phyloP scores from a whole-genome alignment of 2,113 vertebrate species.

The Mobula birostris region DNA sequence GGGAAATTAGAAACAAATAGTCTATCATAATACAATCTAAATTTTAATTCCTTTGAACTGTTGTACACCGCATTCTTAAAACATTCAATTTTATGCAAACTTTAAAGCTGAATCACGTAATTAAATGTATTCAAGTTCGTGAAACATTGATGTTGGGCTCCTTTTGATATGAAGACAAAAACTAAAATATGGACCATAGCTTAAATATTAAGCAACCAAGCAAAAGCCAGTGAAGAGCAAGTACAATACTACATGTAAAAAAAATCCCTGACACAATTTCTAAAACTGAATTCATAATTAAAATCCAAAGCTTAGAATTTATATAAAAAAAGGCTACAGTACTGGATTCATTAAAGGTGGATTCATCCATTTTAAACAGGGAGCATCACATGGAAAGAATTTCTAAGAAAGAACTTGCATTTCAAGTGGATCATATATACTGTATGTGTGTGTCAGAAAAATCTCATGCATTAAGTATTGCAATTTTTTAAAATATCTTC shows the following conservation, averaged over 20 bases:
- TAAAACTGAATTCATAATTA: constrained; percentile 37
- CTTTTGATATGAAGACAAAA: constrained; percentile 57
- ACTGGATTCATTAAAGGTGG: constrained; percentile 37
- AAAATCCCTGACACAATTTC: constrained; percentile 55
- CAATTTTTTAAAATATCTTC: constrained; percentile 72
- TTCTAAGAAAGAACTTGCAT: constrained; percentile 48
- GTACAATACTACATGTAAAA: constrained; percentile 56
- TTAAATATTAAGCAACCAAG: constrained; percentile 80
- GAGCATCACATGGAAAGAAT: constrained; percentile 48
- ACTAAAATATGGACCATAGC: constrained; percentile 64
- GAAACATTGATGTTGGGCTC: constrained; percentile 56
- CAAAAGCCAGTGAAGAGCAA: constrained; percentile 59
- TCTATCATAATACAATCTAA: constrained; percentile 27
- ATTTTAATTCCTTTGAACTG: constrained; percentile 63
- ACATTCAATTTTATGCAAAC: constrained; percentile 66
- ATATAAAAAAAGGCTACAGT: constrained; percentile 45
- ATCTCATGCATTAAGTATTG: constrained; percentile 67
- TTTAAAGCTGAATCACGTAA: constrained; percentile 56
- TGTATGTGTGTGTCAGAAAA: constrained; percentile 45
- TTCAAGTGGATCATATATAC: constrained; percentile 54
- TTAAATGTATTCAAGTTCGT: constrained; percentile 61
- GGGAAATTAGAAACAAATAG: neutral
- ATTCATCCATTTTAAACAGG: constrained; percentile 31
- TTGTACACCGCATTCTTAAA: constrained; percentile 67
- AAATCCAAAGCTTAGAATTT: constrained; percentile 42